Evolutionary conservation across 2,888 invertebrate genomes (phyloP).

Genomic region (Drosophila rellima): DNA sequence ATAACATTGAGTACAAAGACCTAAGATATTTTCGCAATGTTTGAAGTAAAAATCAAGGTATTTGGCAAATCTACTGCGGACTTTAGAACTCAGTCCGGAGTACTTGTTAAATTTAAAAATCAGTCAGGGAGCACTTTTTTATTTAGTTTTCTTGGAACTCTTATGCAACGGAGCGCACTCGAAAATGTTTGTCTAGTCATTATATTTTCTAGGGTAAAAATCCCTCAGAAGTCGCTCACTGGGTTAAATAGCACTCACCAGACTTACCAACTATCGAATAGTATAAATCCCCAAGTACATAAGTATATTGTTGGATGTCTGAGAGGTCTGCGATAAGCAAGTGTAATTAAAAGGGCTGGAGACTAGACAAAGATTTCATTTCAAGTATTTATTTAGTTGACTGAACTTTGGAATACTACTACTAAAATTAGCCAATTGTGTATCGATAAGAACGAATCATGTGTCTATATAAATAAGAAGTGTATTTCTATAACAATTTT

Average conservation of each 20-base stretch:
- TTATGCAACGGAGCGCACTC: conserved; percentile 20
- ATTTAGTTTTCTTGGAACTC: conserved; percentile 30
- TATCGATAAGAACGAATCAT: conserved; percentile 32
- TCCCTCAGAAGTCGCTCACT: conserved; percentile 25
- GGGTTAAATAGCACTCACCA: conserved; percentile 15
- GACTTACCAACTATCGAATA: neutral
- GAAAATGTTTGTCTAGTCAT: conserved; percentile 28
- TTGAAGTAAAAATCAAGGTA: neutral
- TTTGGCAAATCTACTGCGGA: neutral
- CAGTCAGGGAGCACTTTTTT: conserved; percentile 38
- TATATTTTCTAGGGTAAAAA: conserved; percentile 10
- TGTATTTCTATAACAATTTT: conserved; percentile 2
- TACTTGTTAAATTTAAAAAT: conserved; percentile 24
- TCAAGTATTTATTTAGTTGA: conserved; percentile 16
- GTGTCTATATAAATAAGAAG: conserved; percentile 8
- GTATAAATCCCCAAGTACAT: neutral
- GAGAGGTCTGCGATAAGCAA: conserved; percentile 30
- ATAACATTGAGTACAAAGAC: too few species aligned
- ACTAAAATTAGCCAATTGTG: conserved; percentile 1
- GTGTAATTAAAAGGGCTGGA: conserved; percentile 11
- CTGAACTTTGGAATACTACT: conserved; percentile 37
- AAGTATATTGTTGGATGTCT: conserved; percentile 13
- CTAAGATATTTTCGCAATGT: too few species aligned
- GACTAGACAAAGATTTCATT: conserved; percentile 25
- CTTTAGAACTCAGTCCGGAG: neutral